Evolutionary conservation across 2,113 vertebrate genomes (phyloP).

Genomic region (Nothocercus nigrocapillus): DNA sequence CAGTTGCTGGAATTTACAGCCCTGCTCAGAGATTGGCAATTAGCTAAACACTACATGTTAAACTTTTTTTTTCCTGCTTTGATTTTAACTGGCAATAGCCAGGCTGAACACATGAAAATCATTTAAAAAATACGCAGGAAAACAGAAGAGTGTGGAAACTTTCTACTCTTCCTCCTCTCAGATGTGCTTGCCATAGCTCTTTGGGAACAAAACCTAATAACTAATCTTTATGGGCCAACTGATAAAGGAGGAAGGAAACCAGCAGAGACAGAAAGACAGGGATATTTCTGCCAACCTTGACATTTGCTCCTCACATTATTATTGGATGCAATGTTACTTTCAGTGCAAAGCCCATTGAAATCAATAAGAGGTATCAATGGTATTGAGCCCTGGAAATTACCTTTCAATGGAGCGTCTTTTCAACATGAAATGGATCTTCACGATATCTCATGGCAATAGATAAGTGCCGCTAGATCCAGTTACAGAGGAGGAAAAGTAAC

Average conservation of each 20-base stretch:
- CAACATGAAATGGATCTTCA: constrained; percentile 16
- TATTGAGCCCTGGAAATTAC: neutral
- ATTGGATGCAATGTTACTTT: neutral
- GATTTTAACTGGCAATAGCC: neutral
- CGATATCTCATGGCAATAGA: neutral
- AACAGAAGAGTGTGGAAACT: constrained; percentile 43
- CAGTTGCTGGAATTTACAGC: constrained; percentile 67
- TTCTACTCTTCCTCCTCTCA: neutral
- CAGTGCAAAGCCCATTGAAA: constrained; percentile 18
- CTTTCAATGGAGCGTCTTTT: neutral
- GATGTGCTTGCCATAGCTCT: neutral
- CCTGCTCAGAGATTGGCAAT: constrained; percentile 65
- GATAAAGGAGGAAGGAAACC: constrained; percentile 6
- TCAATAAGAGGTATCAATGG: constrained; percentile 15
- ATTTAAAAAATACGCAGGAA: neutral
- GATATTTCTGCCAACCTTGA: constrained; percentile 25
- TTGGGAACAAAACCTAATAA: neutral
- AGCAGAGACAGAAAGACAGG: neutral
- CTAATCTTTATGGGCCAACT: neutral
- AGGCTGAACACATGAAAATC: neutral
- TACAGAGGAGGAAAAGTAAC: constrained; percentile 22
- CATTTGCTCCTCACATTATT: neutral
- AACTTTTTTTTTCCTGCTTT: constrained; percentile 14
- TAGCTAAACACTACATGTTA: constrained; percentile 69
- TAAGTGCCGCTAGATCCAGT: neutral